Evolutionary conservation across 2,113 vertebrate genomes (phyloP), one percentile per base, ranked within the genome.

Genomic region (Apodemus sylvaticus): DNA sequence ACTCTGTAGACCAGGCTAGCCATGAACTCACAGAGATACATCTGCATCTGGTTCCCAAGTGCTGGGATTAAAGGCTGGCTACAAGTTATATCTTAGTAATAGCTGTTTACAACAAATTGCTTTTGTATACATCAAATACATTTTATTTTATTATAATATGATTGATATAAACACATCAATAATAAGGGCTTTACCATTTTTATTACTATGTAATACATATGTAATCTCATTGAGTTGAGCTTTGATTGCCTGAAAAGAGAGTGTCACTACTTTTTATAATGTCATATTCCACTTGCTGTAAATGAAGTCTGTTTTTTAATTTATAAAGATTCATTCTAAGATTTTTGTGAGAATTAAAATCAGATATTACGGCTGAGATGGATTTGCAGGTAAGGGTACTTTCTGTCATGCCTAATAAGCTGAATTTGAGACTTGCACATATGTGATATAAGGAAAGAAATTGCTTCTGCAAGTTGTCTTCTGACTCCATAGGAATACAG

Each of bases 81-180:
- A 42, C 19, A 39, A 39, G 3, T 42, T 74, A 42, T 74, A 74
- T 42, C 20, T 42, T 93, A 70, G 88, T 74, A 79, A 12, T 86
- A 95, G 16, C 77, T 92, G 8, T 93, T 81, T 10, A 48, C 34
- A 95, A 4, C 62, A n/a, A 90, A 88, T 3, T 64, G 2, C 55
- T 83, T 70, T 26, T 89, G 24, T 87, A 34, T 91, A 11, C 12
- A 51, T 62, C 16, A 86, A 62, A 89, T 79, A 51, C 39, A 58
- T 45, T 51, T 51, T 19, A 66, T 88, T 95, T 95, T 85, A 89
- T 90, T 95, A 77, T 66, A 77, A 31, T 60, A 89, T 79, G 78
- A 94, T 71, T 90, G 55, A 70, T 71, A 83, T 5, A 74, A 94
- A 96, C 51, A 1, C 0, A 31, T 22, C 45, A 39, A 6, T 58